Base-by-base conservation (phyloP, 23 tunicate genomes). In the Diplosoma virens region DNA sequence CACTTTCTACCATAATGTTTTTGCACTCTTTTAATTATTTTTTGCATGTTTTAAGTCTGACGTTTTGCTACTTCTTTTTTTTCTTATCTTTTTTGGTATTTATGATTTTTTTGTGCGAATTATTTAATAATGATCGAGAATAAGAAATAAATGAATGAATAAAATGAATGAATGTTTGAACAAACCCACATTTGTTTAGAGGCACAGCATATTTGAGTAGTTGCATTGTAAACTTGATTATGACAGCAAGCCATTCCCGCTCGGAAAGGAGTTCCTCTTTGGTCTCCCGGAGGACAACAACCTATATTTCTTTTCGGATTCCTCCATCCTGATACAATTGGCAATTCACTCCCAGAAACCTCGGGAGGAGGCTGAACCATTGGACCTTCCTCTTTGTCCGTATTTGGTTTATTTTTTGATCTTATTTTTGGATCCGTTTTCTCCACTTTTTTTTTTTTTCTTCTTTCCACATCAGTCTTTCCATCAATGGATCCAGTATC, bases 241-340 rank as follows among this genome's bases (percentile, higher is more conserved):
- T 48, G 73, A 53, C 98, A 93, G 47, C 98, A 93, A 1, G 98
- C 87, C 47, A 58, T 54, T 61, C 98, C 98, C 30, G 46, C 79
- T 55, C 33, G 33, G 66, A 50, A 81, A 11, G 75, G 67, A 16
- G 25, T 48, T 24, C 98, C 98, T 16, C 34, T 74, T 28, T 61
- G 69, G 23, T 81, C 76, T 11, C 98, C 98, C 5, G 90, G 82
- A 14, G 98, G 98, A 75, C 98, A 93, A 45, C 98, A 93, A 28
- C 98, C 98, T 18, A 79, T 79, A 14, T 47, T 46, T 22, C 73
- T 45, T 25, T 65, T 45, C 1, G 1, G 26, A 23, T 67, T 46
- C 18, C 32, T 50, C 84, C 84, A 80, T 7, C 84, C 77, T 20
- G 29, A 67, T 3, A 80, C 84, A 20, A 80, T 53, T 2, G 84